Base-by-base conservation (phyloP, 2,113 vertebrate species). In the Pitta sordida region DNA sequence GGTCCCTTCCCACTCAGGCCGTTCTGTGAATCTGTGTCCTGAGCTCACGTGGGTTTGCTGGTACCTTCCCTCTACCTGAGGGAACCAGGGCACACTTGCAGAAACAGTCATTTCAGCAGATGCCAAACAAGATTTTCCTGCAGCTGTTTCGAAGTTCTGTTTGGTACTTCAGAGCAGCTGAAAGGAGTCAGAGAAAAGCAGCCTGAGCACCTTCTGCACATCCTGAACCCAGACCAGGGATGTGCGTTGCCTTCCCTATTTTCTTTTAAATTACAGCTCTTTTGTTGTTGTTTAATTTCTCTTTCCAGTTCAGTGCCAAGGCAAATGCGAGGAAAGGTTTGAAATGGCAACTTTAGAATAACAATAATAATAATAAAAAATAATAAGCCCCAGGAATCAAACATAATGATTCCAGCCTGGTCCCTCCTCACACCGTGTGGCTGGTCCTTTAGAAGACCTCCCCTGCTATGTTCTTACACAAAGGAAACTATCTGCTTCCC, bases 401-500 rank as follows among this genome's bases (percentile, higher is more conserved):
- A 90, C 64, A 69, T 92, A 91, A 94, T 32, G 87, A 95, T 83
- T 83, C 51, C 91, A 51, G 82, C 87, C 49, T 41, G 7, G 87
- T 70, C 55, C 79, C 87, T 51, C 60, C 0, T 2, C 68, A 12
- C 71, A 34, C 91, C 3, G 7, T 64, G 91, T 8, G 86, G 65
- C 67, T 44, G 22, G 64, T 32, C 89, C 94, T 92, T 95, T 87
- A 91, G 94, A 95, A 94, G 75, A 84, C 89, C 91, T 86, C 94
- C 87, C 95, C 94, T 94, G 94, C 77, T 75, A 81, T 20, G 80
- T 85, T 94, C 83, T 88, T 55, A 67, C 11, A 91, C 62, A 94
- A 92, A 90, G 41, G 80, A 67, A 88, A 67, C 91, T 93, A 94
- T 94, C 93, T 95, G 95, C 95, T 96, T 63, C 93, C 88, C 80